phyloP scores from a whole-genome alignment of 2,888 invertebrate genomes.

The Idaea aversata region DNA sequence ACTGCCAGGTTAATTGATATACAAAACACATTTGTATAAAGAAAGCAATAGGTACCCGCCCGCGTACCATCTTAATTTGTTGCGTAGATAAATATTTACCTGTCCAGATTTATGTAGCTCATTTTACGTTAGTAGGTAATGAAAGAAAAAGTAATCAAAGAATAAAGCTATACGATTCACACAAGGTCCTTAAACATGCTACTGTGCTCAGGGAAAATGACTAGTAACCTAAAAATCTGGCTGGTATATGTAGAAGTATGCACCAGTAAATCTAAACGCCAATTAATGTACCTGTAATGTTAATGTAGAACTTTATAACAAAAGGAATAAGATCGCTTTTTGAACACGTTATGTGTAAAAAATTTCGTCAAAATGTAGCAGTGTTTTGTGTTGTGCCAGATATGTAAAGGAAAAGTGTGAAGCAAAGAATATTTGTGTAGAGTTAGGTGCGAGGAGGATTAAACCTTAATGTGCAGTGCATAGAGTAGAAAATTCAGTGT shows the following conservation, averaged over 20 bases:
- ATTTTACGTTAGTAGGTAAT: background rate
- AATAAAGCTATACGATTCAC: slow-evolving; percentile 39
- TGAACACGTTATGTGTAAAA: slow-evolving; percentile 33
- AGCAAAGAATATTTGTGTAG: slow-evolving; percentile 58
- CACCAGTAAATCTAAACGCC: slow-evolving; percentile 63
- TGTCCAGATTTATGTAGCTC: background rate
- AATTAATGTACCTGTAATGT: slow-evolving; percentile 46
- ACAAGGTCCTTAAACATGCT: slow-evolving; percentile 57
- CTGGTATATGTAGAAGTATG: slow-evolving; percentile 80
- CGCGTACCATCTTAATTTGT: too few relatives aligned
- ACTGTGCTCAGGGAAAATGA: slow-evolving; percentile 58
- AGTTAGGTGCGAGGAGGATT: slow-evolving; percentile 71
- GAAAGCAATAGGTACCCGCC: too few relatives aligned
- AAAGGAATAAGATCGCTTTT: slow-evolving; percentile 36
- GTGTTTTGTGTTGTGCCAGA: slow-evolving; percentile 58
- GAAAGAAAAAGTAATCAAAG: slow-evolving; percentile 13
- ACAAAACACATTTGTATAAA: too few relatives aligned
- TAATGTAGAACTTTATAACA: slow-evolving; percentile 28
- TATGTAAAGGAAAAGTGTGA: slow-evolving; percentile 57
- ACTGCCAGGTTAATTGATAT: too few relatives aligned
- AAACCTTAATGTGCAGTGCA: slow-evolving; percentile 76
- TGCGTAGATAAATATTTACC: too few relatives aligned
- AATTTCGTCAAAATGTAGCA: slow-evolving; percentile 48
- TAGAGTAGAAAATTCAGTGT: slow-evolving; percentile 63
- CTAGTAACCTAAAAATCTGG: slow-evolving; percentile 58